Conservation (phyloP, 2,797 vertebrate genomes). For the Poliocrania exsul region DNA sequence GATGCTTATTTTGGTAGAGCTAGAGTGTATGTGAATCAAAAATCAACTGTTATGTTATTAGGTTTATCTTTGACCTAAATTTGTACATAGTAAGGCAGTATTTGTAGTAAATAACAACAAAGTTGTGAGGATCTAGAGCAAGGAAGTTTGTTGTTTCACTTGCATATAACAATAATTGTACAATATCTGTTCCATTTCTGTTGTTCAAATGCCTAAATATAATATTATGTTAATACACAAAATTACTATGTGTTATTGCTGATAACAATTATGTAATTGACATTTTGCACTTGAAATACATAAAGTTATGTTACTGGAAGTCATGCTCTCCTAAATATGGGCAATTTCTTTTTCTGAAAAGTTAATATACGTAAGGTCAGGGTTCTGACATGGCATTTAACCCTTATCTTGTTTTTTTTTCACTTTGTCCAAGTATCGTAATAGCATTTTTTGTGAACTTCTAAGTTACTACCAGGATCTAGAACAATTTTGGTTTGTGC, state of each 20-base stretch:
- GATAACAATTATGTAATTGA: background rate
- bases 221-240: background rate
- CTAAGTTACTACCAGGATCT: background rate
- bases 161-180: background rate
- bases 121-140: background rate
- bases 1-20: background rate
- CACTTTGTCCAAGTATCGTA: background rate
- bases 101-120: background rate
- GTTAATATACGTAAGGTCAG: background rate
- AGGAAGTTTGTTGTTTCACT: background rate
- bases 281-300: background rate
- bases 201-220: background rate
- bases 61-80: background rate
- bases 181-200: rapidly evolving
- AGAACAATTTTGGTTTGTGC: background rate
- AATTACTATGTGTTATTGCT: background rate
- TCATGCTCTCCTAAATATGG: background rate
- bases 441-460: background rate
- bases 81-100: background rate
- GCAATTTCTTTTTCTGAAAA: background rate
- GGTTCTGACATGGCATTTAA: background rate
- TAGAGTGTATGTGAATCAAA: background rate
- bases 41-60: background rate
- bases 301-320: background rate
- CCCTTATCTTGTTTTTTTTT: background rate